A percentile compares a stretch with the other conserved stretches of the same genome.
Evolutionary conservation across 2,888 invertebrate genomes (phyloP).

Genomic region (Conomelus anceps): DNA sequence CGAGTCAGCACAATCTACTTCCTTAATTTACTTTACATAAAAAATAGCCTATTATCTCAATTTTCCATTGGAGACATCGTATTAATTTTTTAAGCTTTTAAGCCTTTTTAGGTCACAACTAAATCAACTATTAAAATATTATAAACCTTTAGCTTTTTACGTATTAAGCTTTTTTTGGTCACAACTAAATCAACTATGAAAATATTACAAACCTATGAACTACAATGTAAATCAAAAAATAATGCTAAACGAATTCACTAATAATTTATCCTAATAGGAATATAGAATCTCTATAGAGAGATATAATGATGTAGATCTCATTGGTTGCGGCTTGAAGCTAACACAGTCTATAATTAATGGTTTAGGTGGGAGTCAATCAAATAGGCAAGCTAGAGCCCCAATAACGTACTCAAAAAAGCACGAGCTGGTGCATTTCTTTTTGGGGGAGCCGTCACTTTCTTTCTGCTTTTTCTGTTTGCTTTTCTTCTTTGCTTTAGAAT

Average conservation of each 20-base stretch:
- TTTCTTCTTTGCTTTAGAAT: constrained; percentile 32
- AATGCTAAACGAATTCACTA: not conserved
- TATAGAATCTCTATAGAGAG: not conserved
- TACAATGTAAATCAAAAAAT: not conserved
- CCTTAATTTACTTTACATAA: not conserved
- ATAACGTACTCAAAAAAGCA: constrained; percentile 49
- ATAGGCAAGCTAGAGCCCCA: constrained; percentile 49
- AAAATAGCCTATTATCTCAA: no score
- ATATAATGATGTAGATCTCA: no score
- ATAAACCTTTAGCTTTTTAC: no score
- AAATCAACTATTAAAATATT: not conserved
- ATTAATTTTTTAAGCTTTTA: no score
- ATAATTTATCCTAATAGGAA: not conserved
- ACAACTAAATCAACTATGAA: not conserved
- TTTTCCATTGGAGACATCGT: not conserved
- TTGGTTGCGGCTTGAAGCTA: not conserved
- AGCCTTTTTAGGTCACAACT: not conserved
- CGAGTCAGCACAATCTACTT: not conserved
- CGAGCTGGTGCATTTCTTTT: constrained; percentile 45
- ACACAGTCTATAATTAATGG: constrained; percentile 1
- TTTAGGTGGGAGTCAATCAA: constrained; percentile 44
- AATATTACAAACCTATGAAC: not conserved
- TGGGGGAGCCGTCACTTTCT: constrained; percentile 39
- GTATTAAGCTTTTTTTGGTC: no score
- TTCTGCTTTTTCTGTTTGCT: constrained; percentile 33